Evolutionary conservation across 2,113 vertebrate genomes (phyloP).

Genomic region (Uropsilus gracilis): DNA sequence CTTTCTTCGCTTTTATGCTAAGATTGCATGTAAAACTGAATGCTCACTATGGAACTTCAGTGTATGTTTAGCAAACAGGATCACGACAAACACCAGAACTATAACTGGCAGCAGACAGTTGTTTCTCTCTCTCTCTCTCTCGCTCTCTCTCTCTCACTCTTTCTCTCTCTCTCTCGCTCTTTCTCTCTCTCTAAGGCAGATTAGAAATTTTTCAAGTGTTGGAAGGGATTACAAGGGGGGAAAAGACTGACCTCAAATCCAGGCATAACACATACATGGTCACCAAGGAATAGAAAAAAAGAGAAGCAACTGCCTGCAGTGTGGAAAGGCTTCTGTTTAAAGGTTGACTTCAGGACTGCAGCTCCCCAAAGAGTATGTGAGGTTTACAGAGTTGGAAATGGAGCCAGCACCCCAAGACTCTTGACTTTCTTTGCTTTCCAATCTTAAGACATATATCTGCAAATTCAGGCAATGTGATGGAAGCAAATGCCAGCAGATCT

Average conservation of each 20-base stretch:
- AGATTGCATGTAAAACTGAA: too few species aligned
- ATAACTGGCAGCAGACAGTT: not conserved
- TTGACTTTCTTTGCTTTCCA: not conserved
- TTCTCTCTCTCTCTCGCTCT: too few species aligned
- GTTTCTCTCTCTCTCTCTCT: too few species aligned
- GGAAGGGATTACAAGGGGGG: not conserved
- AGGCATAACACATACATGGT: not conserved
- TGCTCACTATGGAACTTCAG: not conserved
- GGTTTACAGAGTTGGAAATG: too few species aligned
- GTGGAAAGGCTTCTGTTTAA: not conserved
- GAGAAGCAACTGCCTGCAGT: rapidly evolving
- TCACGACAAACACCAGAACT: not conserved
- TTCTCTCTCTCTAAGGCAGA: not conserved
- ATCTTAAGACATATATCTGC: not conserved
- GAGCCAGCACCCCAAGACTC: not conserved
- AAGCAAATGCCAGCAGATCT: not conserved
- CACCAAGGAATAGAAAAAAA: not conserved
- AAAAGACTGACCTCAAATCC: not conserved
- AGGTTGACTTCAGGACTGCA: rapidly evolving
- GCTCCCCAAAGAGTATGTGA: not conserved
- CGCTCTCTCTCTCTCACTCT: too few species aligned
- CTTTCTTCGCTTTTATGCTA: too few species aligned
- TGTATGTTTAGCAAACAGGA: not conserved
- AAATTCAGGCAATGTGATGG: not conserved
- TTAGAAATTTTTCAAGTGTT: not conserved